Base-by-base conservation (phyloP, 1,140 invertebrate species). In the Agrilus planipennis region DNA sequence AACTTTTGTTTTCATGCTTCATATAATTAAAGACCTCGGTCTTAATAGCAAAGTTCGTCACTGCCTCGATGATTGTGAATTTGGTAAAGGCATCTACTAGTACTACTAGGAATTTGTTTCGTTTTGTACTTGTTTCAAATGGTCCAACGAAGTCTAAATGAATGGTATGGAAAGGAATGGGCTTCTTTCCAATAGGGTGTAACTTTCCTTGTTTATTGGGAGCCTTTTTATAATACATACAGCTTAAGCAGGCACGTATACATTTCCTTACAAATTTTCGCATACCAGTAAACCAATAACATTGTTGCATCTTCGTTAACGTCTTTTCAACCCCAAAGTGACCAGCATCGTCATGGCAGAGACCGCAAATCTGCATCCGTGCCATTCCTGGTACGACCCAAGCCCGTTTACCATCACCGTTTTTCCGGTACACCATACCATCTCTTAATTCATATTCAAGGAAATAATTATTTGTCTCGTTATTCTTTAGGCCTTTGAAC, bases 121-220 rank as follows among this genome's bases (percentile, higher is more conserved):
- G n/a, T n/a, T n/a, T n/a, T n/a, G n/a, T n/a, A n/a, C n/a, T n/a
- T n/a, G n/a, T n/a, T n/a, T n/a, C n/a, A n/a, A 60, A 53, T 0
- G 52, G 54, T 1, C 55, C 50, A 44, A 68, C 38, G 57, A 70
- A 44, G 57, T 67, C 42, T 0, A 56, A 12, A 10, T 57, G 50
- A 0, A 34, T 53, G 52, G 17, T 51, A 42, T 37, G 51, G 51
- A 9, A 55, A 19, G 14, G 52, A 52, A 2, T 39, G 29, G 5
- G 53, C 14, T 29, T 46, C 55, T 0, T 51, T 39, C 1, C 35
- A 45, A 0, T 55, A 31, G 17, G 56, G 57, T 15, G 4, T 9
- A 9, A 18, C 6, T 5, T 34, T 4, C 6, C 32, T 18, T 4
- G 16, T 21, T 34, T 34, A 4, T 21, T 4, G 6, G 16, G 6